These are phyloP conservation scores for Epiblema foenella DNA, from an alignment of 2,888 invertebrate species.

Conservation along the genomic window DNA sequence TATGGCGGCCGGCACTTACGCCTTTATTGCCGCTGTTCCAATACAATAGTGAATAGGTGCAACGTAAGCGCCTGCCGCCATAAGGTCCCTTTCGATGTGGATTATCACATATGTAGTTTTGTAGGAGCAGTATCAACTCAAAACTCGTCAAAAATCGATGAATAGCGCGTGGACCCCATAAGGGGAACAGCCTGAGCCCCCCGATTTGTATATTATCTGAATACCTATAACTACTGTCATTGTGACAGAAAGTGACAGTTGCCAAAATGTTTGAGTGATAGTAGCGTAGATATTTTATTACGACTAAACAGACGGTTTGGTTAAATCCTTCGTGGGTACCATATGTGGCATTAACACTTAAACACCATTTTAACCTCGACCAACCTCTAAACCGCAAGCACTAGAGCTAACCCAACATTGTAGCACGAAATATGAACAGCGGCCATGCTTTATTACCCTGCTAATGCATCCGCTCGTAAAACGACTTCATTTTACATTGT, in stretches of 20 bases:
- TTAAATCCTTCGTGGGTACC: neutral
- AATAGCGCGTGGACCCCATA: no score
- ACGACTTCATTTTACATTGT: conserved; percentile 40
- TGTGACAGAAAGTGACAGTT: neutral
- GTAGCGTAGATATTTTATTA: neutral
- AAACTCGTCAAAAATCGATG: no score
- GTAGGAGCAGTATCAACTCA: no score
- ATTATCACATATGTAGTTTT: no score
- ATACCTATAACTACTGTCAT: neutral
- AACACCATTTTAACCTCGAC: neutral
- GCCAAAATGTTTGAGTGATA: neutral
- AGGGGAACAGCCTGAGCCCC: no score
- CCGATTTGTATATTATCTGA: neutral
- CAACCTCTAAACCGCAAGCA: conserved; percentile 9
- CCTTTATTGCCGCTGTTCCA: no score
- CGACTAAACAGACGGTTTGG: neutral
- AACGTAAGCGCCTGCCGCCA: no score
- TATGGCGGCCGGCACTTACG: no score
- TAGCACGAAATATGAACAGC: conserved; percentile 38
- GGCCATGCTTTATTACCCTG: conserved; percentile 38
- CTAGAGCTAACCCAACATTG: conserved; percentile 25
- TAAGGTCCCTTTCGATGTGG: no score
- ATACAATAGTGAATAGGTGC: no score
- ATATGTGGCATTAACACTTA: conserved; percentile 5
- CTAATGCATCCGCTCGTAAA: conserved; percentile 46